Percentiles rank a stretch among this genome's conserved stretches.
These are phyloP conservation scores for Squalus acanthias DNA, from an alignment of 2,797 vertebrate genomes.

Conservation along the genomic window DNA sequence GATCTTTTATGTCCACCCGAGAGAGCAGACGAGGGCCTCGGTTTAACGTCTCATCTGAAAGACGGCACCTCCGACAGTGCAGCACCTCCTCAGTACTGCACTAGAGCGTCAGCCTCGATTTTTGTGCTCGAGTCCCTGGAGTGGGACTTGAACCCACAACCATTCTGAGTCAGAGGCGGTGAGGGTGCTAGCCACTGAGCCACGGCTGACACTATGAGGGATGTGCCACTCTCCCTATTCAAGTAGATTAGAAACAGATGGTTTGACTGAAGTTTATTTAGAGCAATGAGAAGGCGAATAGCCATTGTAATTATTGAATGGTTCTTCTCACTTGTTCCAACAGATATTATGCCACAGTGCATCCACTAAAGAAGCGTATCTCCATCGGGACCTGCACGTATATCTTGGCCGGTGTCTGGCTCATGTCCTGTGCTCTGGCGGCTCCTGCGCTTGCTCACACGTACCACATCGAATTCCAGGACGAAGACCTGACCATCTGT, in stretches of 20 bases:
- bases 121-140: no score
- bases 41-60: no score
- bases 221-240: neutral
- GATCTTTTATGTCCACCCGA: no score
- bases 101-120: no score
- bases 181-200: no score
- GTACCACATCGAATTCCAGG: slow-evolving; percentile 76
- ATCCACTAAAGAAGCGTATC: slow-evolving; percentile 76
- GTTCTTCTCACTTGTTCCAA: neutral
- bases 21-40: no score
- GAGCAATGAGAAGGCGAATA: fast-evolving
- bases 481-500: slow-evolving; percentile 76
- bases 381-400: slow-evolving; percentile 69
- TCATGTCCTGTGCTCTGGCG: slow-evolving; percentile 72
- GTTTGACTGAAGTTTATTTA: neutral
- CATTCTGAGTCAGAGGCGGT: no score
- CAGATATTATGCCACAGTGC: slow-evolving; percentile 78
- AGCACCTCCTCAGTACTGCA: no score
- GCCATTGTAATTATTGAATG: neutral
- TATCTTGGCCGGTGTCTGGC: slow-evolving; percentile 74
- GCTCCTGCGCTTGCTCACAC: slow-evolving; percentile 78
- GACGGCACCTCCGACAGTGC: no score
- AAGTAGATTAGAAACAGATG: neutral
- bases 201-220: neutral
- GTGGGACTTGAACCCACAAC: no score